phyloP scores from a whole-genome alignment of 2,797 vertebrate genomes.

The Poeciliopsis turneri region DNA sequence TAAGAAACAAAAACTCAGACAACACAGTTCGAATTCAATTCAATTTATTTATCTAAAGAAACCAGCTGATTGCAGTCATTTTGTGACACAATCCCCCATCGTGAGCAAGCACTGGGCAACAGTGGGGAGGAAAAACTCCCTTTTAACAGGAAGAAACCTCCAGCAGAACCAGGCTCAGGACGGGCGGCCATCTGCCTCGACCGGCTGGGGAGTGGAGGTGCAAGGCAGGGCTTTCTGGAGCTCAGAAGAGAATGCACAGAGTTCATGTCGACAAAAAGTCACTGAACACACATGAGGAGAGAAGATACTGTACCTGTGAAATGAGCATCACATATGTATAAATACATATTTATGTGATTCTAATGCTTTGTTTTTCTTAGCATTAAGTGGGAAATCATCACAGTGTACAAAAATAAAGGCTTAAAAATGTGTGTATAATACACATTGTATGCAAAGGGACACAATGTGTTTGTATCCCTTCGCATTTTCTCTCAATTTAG shows the following conservation, averaged over 20 bases:
- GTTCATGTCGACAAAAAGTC: neutral
- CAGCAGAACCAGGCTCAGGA: conserved; percentile 1
- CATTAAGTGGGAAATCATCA: neutral
- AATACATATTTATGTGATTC: no score
- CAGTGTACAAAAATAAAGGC: no score
- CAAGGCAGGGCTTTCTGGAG: neutral
- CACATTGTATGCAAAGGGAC: no score
- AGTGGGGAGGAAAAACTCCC: conserved; percentile 6
- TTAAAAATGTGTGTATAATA: no score
- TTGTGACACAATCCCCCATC: neutral
- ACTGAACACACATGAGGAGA: neutral
- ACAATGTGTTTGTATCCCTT: no score
- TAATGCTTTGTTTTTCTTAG: no score
- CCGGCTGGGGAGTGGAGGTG: neutral
- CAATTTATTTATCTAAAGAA: conserved; percentile 2
- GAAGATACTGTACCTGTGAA: neutral
- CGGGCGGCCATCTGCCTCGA: neutral
- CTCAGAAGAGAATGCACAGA: neutral
- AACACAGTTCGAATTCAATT: neutral
- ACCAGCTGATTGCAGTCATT: conserved; percentile 1
- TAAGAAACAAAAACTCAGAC: neutral
- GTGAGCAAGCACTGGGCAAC: neutral
- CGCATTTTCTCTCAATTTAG: no score
- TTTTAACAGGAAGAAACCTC: neutral
- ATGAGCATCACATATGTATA: no score